Base-by-base conservation (phyloP, 2,113 vertebrate species). In the Pangasianodon hypophthalmus region DNA sequence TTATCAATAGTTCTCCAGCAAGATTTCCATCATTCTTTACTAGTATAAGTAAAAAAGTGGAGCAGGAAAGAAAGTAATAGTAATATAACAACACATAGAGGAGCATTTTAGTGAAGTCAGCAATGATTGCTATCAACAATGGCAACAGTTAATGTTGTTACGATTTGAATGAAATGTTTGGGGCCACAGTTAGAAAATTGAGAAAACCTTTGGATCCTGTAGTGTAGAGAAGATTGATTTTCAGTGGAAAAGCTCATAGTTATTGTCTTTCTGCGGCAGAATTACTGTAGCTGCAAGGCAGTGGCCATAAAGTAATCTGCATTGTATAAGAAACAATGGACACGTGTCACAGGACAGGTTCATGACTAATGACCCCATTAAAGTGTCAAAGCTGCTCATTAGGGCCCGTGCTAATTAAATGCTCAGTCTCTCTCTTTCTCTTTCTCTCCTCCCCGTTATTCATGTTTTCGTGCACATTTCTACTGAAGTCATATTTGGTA, bases 291-390 rank as follows among this genome's bases (percentile, higher is more conserved):
- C 37, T 48, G 26, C 75, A 80, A 69, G 67, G 56, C 79, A 84
- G 88, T 0, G 64, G 52, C 90, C 88, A 87, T 93, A 93, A 92
- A 91, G 85, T 56, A 32, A 93, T 93, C 93, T 88, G 91, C 88
- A 89, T 86, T 87, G 88, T 88, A 41, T 79, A 56, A 52, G 14
- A 89, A 75, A 95, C 90, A 91, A 92, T 92, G 84, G 91, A 88
- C 85, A 91, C 89, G 88, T 92, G 92, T 93, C 91, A 92, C 90
- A 69, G 87, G 56, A 62, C 88, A 81, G 90, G 88, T 87, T 92
- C 91, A 91, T 84, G 91, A 92, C 64, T 37, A 85, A 91, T 94
- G 92, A 94, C 90, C 93, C 81, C 89, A 92, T 93, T 92, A 94
- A 95, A 87, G 91, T 93, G 89, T 87, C 71, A 90, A 83, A 58